phyloP scores from a whole-genome alignment of 2,113 vertebrate genomes.

The Myiagra hebetior region DNA sequence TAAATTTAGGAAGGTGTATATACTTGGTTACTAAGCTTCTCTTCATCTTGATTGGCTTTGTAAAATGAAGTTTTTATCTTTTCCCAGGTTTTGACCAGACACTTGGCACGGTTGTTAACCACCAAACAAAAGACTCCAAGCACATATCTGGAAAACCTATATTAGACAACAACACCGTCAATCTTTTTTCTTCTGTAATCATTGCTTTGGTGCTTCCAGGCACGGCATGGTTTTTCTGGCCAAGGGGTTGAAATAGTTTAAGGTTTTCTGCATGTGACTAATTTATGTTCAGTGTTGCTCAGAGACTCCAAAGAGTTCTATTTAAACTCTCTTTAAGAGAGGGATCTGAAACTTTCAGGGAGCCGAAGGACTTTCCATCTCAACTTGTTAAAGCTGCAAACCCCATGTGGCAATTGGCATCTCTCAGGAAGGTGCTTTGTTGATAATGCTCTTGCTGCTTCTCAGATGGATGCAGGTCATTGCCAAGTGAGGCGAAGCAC shows the following conservation, averaged over 20 bases:
- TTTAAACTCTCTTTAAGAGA: background rate
- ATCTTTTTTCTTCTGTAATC: slow-evolving; percentile 91
- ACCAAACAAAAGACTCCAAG: slow-evolving; percentile 73
- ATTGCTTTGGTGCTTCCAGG: slow-evolving; percentile 86
- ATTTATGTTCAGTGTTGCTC: background rate
- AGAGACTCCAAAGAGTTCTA: background rate
- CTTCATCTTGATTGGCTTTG: background rate
- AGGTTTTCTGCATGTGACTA: background rate
- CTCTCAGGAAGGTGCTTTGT: background rate
- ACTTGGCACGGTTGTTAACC: slow-evolving; percentile 85
- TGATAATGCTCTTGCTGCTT: background rate
- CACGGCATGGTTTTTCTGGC: slow-evolving; percentile 86
- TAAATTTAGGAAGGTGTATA: background rate
- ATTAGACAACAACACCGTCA: slow-evolving; percentile 93
- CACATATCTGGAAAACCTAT: slow-evolving; percentile 90
- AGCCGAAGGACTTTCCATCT: background rate
- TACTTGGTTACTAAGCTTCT: background rate
- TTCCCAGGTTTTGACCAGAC: slow-evolving; percentile 84
- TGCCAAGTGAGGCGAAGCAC: background rate
- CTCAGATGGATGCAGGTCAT: background rate
- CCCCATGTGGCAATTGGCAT: background rate
- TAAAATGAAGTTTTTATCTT: background rate
- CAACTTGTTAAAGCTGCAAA: background rate
- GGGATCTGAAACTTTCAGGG: background rate
- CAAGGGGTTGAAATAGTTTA: slow-evolving; percentile 63